Conservation (phyloP, 92 coral and sea anemone species). For the Muricea muricata region DNA sequence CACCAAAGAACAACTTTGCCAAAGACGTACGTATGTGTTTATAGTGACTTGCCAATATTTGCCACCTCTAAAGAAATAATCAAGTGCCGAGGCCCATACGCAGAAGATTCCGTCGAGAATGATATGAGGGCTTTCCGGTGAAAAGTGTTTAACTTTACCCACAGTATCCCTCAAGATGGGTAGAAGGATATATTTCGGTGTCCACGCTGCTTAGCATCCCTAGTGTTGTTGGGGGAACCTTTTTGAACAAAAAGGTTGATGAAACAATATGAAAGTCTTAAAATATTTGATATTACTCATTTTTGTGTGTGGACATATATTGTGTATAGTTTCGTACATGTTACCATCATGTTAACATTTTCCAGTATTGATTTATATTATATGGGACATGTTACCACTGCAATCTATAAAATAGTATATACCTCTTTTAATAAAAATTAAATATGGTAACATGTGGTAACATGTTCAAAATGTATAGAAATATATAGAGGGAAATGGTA, state of each 20-base stretch:
- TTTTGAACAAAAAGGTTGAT: neutral
- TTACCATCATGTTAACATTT: constrained; percentile 5
- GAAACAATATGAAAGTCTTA: neutral
- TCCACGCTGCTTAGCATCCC: constrained; percentile 14
- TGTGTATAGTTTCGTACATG: neutral
- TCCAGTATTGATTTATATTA: neutral
- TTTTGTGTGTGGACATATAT: neutral
- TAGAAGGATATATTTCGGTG: neutral
- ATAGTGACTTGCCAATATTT: neutral
- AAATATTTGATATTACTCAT: neutral
- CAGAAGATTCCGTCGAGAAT: constrained; percentile 1
- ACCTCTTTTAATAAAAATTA: neutral
- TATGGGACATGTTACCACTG: constrained; percentile 12
- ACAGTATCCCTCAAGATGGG: constrained; percentile 4
- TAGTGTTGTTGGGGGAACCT: constrained; percentile 2
- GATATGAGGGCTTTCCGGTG: constrained; percentile 23
- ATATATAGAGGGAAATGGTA: neutral
- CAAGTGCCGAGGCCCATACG: neutral
- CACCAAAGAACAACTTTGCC: constrained; percentile 53
- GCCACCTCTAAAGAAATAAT: too few species aligned
- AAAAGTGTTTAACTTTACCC: constrained; percentile 11
- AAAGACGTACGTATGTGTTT: constrained; percentile 43
- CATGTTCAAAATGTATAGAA: too few species aligned
- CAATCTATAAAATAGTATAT: neutral
- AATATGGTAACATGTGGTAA: too few species aligned